Conservation (phyloP, 1,140 invertebrate genomes). For the Euglossa dilemma region DNA sequence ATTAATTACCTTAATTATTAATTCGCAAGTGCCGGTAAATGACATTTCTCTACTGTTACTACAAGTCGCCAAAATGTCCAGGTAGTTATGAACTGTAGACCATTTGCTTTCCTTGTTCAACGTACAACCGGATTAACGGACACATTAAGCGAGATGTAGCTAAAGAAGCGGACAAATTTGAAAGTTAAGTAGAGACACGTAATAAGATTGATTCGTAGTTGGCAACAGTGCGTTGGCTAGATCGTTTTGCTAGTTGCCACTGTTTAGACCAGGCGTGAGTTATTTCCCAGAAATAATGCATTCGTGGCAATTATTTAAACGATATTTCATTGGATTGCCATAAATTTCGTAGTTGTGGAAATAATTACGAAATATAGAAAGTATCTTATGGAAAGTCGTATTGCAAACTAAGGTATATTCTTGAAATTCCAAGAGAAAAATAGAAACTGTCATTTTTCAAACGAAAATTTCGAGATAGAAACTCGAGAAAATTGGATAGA, state of each 20-base stretch:
- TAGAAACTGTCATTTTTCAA: too few species aligned
- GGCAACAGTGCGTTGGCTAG: background rate
- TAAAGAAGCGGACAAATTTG: background rate
- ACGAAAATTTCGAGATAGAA: too few species aligned
- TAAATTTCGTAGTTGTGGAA: background rate
- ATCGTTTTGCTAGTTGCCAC: background rate
- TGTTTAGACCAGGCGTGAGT: background rate
- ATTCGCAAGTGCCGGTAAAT: too few species aligned
- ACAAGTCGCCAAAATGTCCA: background rate
- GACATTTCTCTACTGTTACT: too few species aligned
- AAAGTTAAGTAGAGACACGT: background rate
- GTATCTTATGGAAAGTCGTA: too few species aligned
- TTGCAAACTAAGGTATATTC: too few species aligned
- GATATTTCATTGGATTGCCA: too few species aligned
- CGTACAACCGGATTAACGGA: background rate
- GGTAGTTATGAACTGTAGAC: background rate
- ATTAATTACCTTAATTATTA: too few species aligned
- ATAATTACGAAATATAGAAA: too few species aligned
- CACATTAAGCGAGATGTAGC: background rate
- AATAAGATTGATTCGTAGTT: slow-evolving; percentile 15
- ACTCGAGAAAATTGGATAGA: too few species aligned
- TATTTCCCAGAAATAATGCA: background rate
- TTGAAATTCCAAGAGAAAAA: too few species aligned
- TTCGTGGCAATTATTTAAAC: background rate
- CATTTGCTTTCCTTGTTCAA: background rate